Base-by-base conservation (phyloP, 2,797 vertebrate species). In the Scleropages formosus region DNA sequence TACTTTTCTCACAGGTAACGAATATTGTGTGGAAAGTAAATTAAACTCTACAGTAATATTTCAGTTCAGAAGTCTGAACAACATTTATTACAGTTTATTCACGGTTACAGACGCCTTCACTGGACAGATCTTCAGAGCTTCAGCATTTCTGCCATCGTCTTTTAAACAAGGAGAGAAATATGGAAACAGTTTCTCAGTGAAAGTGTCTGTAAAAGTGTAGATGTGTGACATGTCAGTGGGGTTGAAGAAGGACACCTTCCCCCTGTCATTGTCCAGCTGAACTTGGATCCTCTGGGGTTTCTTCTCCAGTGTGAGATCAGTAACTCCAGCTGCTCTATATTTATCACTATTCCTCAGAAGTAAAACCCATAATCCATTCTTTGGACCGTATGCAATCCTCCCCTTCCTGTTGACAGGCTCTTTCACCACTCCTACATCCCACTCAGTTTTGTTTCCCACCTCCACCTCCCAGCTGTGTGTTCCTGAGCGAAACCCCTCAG, bases 381-480 rank as follows among this genome's bases (percentile, higher is more conserved):
- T 72, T 0, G 87, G 83, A 0, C 81, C 82, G 26, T 85, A 78
- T 0, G 78, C 82, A 73, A 86, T 80, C 58, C 83, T 84, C 20
- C 86, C 86, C 73, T 86, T 86, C 75, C 86, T 83, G 75, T 65
- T 76, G 76, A 89, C 83, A 0, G 84, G 81, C 69, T 89, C 84
- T n/a, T 65, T 78, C 4, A 86, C 84, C 71, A 89, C 84, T 0
- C 88, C 90, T 4, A 90, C 77, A 15, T 82, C 80, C 89, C 88
- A 90, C 16, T 86, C 83, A 62, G 84, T 84, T 70, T 85, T 90
- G 61, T 77, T 64, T 0, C 76, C 85, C 39, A 90, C 85, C 0
- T 79, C 73, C 13, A 89, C 88, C 67, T 89, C 88, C 86, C 87
- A 89, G 78, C 84, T 87, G 75, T 90, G 86, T 15, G 77, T 85